Evolutionary conservation across 2,797 vertebrate species (phyloP).

Genomic region (Rhincodon typus): DNA sequence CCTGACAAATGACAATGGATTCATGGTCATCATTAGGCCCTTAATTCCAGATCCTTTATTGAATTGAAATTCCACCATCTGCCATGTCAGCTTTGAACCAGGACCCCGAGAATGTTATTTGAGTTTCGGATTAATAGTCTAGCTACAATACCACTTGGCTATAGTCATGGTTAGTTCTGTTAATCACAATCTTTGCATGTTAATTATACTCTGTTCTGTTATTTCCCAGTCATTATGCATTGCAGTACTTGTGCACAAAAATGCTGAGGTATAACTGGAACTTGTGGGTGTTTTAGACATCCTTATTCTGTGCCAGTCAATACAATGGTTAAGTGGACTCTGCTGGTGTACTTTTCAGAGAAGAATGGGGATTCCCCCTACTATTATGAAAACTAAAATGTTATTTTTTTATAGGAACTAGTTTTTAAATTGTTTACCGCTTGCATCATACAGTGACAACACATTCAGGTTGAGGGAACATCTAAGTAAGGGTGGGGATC

Average conservation of each 20-base stretch:
- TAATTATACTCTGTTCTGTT: neutral
- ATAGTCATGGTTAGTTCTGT: neutral
- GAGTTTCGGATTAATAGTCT: no score
- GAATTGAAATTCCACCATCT: no score
- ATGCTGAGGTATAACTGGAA: neutral
- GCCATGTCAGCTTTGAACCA: no score
- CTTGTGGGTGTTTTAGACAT: neutral
- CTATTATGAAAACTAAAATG: neutral
- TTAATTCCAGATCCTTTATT: no score
- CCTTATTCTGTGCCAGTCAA: neutral
- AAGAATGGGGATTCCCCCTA: neutral
- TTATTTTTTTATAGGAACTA: neutral
- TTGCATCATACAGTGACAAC: neutral
- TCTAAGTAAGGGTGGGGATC: neutral
- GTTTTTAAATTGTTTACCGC: neutral
- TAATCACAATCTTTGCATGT: neutral
- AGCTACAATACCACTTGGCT: no score
- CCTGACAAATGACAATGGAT: no score
- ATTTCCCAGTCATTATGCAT: neutral
- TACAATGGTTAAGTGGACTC: neutral
- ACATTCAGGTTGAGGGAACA: neutral
- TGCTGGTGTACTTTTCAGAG: neutral
- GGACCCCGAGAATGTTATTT: no score
- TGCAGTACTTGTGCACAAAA: neutral
- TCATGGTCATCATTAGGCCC: no score